These are phyloP conservation scores for Epistrophe eligans DNA, from an alignment of 2,888 invertebrate species.

Conservation along the genomic window DNA sequence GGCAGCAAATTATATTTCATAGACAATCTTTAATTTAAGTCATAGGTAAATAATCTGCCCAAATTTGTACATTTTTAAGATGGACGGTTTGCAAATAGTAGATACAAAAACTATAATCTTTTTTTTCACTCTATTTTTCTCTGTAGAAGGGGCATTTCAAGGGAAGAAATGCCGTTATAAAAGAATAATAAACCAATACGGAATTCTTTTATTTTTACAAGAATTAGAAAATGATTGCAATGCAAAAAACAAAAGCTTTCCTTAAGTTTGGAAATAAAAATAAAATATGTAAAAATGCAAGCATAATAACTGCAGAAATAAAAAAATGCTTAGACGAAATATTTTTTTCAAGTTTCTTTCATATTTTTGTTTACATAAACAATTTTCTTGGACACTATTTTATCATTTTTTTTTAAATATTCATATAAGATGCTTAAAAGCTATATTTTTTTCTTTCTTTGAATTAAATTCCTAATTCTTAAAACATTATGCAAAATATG, in stretches of 20 bases:
- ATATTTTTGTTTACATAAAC: conserved; percentile 50
- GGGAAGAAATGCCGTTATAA: too few species aligned
- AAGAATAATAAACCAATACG: not conserved
- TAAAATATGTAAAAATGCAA: conserved; percentile 3
- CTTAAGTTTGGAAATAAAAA: not conserved
- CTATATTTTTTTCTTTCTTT: conserved; percentile 43
- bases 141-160: too few species aligned
- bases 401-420: conserved; percentile 20
- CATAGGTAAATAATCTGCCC: not conserved
- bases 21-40: not conserved
- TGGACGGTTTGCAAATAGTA: not conserved
- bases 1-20: not conserved
- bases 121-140: too few species aligned
- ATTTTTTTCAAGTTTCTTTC: conserved; percentile 25
- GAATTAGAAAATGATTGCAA: not conserved
- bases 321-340: conserved; percentile 26
- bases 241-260: not conserved
- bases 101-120: not conserved
- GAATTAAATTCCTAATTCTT: conserved; percentile 70
- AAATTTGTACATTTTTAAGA: not conserved
- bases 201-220: not conserved
- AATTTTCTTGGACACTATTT: conserved; percentile 41
- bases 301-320: conserved; percentile 34
- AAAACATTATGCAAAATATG: conserved; percentile 60
- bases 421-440: conserved; percentile 53